Evolutionary conservation across 2,113 vertebrate genomes (phyloP), one percentile per base, ranked within the genome.

Genomic region (Panurus biarmicus): DNA sequence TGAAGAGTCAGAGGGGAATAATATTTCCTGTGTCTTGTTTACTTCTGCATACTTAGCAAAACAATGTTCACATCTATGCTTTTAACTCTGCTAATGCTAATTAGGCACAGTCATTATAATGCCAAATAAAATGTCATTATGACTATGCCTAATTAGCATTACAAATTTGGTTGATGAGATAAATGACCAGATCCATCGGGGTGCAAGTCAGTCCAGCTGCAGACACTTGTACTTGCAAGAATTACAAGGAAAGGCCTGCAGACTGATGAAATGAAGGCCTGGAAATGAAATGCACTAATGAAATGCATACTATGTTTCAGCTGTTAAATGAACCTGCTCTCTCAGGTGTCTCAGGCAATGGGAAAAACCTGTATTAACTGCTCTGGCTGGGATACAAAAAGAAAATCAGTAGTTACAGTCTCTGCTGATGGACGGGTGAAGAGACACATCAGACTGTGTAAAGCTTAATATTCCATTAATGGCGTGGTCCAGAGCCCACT

Each of bases 21-120:
- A 17, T 33, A 87, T 80, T 93, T 90, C 67, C 61, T 75, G 18
- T 60, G 24, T 74, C 47, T 58, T 91, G 28, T 78, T 93, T 95
- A 73, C 58, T 90, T 80, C 64, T 64, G 93, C 18, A 48, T 8
- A 73, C 53, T 86, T 87, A 85, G 40, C 40, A 79, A 82, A 93
- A 67, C 21, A 91, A 14, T 23, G 56, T 76, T 91, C 86, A 47
- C 73, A 82, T 95, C 92, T 17, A 57, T 90, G 88, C 67, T 95
- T 97, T 96, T 96, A 96, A 95, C 67, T 93, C 83, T 88, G 29
- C 66, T 95, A 96, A 91, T 92, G 54, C n/a, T n/a, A n/a, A n/a
- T n/a, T n/a, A n/a, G n/a, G n/a, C n/a, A n/a, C 89, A 75, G 38
- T 64, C 85, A 40, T 85, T 80, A 50, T 83, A 96, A 94, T 95